phyloP scores from a whole-genome alignment of 2,113 vertebrate genomes.

The Nycticorax nycticorax region DNA sequence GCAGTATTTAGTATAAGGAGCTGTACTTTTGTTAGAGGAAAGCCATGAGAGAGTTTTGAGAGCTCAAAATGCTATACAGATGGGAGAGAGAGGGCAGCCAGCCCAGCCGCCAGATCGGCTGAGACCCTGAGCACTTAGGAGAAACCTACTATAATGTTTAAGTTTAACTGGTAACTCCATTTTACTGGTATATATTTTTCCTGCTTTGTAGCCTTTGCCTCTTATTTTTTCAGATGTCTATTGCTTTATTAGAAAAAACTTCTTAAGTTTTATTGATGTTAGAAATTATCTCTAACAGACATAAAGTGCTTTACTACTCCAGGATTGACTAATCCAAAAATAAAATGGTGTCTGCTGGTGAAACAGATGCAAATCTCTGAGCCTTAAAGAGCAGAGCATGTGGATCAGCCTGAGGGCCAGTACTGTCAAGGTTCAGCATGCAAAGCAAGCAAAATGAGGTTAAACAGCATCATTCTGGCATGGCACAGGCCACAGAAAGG shows the following conservation, averaged over 20 bases:
- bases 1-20: background rate
- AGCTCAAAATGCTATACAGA: background rate
- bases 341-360: background rate
- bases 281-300: background rate
- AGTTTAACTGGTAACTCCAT: background rate
- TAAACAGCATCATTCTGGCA: background rate
- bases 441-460: background rate
- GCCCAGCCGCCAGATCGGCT: background rate
- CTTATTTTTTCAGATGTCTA: background rate
- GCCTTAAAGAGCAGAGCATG: background rate
- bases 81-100: background rate
- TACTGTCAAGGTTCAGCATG: background rate
- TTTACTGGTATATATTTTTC: background rate
- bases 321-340: background rate
- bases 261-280: background rate
- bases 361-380: background rate
- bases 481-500: background rate
- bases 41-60: background rate
- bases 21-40: background rate
- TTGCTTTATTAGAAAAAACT: background rate
- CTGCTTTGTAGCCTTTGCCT: background rate
- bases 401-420: background rate
- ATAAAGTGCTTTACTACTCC: background rate
- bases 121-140: background rate
- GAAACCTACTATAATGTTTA: background rate